Evolutionary conservation across 2,797 vertebrate species (phyloP), one percentile per base, ranked within the genome.

Genomic region (Sebastes dallii): DNA sequence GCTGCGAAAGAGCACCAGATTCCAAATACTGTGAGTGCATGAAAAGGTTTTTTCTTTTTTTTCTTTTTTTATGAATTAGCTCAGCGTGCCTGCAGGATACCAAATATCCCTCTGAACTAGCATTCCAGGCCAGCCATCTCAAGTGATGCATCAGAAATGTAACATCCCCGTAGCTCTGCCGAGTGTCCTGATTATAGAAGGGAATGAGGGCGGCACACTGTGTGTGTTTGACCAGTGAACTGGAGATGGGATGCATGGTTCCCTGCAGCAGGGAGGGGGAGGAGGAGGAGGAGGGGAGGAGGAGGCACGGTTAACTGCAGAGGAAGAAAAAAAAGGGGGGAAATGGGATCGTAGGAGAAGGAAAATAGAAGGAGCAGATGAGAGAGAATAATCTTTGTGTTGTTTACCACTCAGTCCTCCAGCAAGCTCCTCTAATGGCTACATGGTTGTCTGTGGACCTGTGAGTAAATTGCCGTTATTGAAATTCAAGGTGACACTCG

Each of bases 151-250:
- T 94, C 90, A 90, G 91, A 93, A 94, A 94, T 93, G 90, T 88
- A 93, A 91, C 87, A 90, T 94, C 92, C 94, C 91, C 36, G 67
- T 90, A 93, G 94, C 92, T 70, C 91, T 84, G 84, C 92, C 62
- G 82, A 92, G 88, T 94, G 94, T 91, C 94, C 94, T 94, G 93
- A 93, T 95, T 94, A 92, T 88, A 77, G 88, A 92, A 90, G 86
- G 87, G 90, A 94, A 94, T 92, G 92, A 94, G 91, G 93, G 85
- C 92, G 85, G 87, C 90, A 89, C 91, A 88, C 82, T 89, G 89
- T 94, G 90, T 94, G 91, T 94, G 91, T 92, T 93, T 93, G 91
- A 94, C 92, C 93, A 90, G 92, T 93, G 89, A 95, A 93, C 88
- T 94, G 92, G 77, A 94, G 91, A 94, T 86, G 79, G 91, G 90